phyloP scores from a whole-genome alignment of 2,797 vertebrate genomes.

The Coilia nasus region DNA sequence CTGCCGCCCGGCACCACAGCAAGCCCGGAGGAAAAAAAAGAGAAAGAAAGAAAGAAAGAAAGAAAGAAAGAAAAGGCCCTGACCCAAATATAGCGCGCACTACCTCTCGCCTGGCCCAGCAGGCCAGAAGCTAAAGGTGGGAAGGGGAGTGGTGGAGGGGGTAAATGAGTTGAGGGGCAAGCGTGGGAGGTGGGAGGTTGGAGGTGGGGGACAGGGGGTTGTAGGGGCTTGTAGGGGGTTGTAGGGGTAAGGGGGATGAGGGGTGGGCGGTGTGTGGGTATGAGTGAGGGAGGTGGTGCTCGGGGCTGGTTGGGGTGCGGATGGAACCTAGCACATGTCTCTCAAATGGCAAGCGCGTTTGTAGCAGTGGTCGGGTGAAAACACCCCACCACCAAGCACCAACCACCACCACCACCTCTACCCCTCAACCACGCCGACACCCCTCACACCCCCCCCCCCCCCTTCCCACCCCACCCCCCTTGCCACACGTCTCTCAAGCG shows the following conservation, averaged over 20 bases:
- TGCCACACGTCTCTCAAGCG: not conserved
- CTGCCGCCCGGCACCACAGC: not conserved
- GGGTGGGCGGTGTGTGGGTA: slow-evolving; percentile 48
- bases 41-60: no score
- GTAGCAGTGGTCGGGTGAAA: not conserved
- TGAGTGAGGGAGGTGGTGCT: not conserved
- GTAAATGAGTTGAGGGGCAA: no score
- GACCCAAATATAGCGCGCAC: slow-evolving; percentile 17
- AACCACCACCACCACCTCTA: not conserved
- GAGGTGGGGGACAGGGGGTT: no score
- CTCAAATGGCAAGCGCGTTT: not conserved
- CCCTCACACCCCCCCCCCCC: not conserved
- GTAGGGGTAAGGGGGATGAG: no score
- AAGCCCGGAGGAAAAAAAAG: no score
- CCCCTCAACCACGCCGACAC: no score
- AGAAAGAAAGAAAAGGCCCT: not conserved
- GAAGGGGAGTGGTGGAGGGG: slow-evolving; percentile 23
- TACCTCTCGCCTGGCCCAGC: not conserved
- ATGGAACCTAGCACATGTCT: not conserved
- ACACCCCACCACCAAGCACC: not conserved
- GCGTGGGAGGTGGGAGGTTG: no score
- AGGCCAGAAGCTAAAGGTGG: slow-evolving; percentile 28
- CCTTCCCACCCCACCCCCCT: not conserved
- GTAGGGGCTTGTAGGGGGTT: no score
- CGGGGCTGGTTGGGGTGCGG: no score